Base-by-base conservation (phyloP, 2,113 vertebrate species). In the Gymnogyps californianus region DNA sequence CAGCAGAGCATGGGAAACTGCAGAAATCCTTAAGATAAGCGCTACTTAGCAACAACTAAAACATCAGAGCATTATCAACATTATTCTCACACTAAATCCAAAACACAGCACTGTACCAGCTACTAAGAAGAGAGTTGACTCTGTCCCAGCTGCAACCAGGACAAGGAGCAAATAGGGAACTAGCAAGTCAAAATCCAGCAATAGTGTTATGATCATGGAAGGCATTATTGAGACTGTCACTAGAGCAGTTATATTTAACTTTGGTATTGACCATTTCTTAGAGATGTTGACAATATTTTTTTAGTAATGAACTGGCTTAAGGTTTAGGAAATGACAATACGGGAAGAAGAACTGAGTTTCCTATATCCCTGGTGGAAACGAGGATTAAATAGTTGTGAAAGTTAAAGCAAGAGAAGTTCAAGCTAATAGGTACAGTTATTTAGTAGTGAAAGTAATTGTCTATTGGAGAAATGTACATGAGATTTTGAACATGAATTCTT, bases 391-490 rank as follows among this genome's bases (percentile, higher is more conserved):
- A 65, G 3, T 55, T 51, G 14, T 12, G n/a, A 31, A 79, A 52
- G 18, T 36, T 80, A 62, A 77, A 70, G 54, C 20, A 52, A 75
- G 26, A 79, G 29, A 76, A 72, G 6, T 49, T 86, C 14, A 58
- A 69, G 18, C 10, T 76, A 44, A 34, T 28, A 34, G 13, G 20
- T 69, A 11, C 25, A 42, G 36, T 51, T 83, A 36, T 49, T 52
- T 51, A 83, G 49, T 16, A 66, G 8, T 54, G 14, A 38, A 71
- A 90, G 6, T 40, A 36, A 20, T 83, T 83, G 17, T 25, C 28
- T 47, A 0, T 44, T 9, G 7, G 25, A 72, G 54, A 36, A 87
- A 65, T 20, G 3, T 26, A 16, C 0, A 0, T 69, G 49, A 40
- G n/a, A 72, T 80, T 93, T 57, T 88, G 49, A 25, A 29, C 11